Base-by-base conservation (phyloP, 2,113 vertebrate genomes). In the Onychostoma macrolepis region DNA sequence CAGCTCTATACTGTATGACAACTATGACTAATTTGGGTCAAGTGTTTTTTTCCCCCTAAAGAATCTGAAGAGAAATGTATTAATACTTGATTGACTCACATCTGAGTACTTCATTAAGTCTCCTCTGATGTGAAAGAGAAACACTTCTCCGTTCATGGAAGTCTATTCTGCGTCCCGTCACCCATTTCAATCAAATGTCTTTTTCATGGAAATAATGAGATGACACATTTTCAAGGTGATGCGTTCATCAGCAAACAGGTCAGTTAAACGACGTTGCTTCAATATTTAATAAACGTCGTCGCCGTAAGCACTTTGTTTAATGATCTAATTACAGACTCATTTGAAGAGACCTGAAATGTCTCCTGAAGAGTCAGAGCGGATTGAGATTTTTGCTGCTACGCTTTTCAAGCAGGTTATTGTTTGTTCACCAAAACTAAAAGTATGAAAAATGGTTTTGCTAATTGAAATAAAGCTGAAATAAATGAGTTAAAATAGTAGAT, bases 211-310 rank as follows among this genome's bases (percentile, higher is more conserved):
- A 50, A 8, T 65, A 69, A 45, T 38, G 17, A 72, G 28, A 53
- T 2, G 24, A 13, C 45, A 83, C 30, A 71, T 53, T 36, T 53
- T 71, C 45, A 83, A 83, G 67, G 43, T 33, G 61, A 50, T 67
- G 43, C 15, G 1, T 50, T 83, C 61, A 82, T 53, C 28, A 50
- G 43, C n/a, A 83, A 83, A 83, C 67, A 72, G 12, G n/a, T 83
- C 21, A 2, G 11, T 72, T 83, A 83, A 48, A 56, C 7, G 26
- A 50, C 7, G 28, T 53, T 30, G 28, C 28, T 53, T 53, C 15
- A 67, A 82, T 72, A 53, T 83, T 71, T 71, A 69, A 83, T 71
- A 71, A 50, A 83, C 19, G 43, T 17, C 3, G 5, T n/a, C 2
- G 45, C 63, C 26, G 4, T 50, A 36, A 50, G 63, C 65, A 24